Percentiles rank a stretch among this genome's conserved stretches.
Conservation (phyloP, 2,113 vertebrate species). For the Pungitius pungitius region DNA sequence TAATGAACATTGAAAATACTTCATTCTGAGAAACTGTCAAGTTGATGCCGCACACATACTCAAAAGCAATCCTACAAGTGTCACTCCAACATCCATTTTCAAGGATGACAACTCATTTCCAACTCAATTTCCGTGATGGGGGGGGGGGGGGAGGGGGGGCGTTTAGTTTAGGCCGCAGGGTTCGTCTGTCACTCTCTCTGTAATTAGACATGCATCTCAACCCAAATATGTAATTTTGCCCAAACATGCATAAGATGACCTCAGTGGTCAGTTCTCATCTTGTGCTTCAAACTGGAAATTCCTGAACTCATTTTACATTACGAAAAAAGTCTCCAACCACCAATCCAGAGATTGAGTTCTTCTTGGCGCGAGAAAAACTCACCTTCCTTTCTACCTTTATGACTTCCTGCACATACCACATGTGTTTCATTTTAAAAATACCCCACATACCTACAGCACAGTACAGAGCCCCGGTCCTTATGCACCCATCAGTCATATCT, state of each 20-base stretch:
- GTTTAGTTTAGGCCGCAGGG: conserved; percentile 4
- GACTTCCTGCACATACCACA: conserved; percentile 56
- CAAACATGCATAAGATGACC: conserved; percentile 25
- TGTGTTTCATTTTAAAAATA: conserved; percentile 22
- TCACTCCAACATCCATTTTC: conserved; percentile 14
- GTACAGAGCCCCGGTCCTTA: conserved; percentile 24
- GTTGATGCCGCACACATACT: conserved; percentile 13
- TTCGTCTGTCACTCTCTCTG: conserved; percentile 53
- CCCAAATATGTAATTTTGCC: conserved; percentile 47
- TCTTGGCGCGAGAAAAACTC: conserved; percentile 57
- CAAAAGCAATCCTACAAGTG: conserved; percentile 10
- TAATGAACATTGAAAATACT: no score
- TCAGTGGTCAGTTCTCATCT: background rate
- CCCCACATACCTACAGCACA: conserved; percentile 44
- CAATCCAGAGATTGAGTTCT: conserved; percentile 13
- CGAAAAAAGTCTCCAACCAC: background rate
- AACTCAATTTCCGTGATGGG: conserved; percentile 7
- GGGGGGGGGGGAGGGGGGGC: no score
- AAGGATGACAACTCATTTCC: conserved; percentile 3
- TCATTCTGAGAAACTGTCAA: conserved; percentile 13
- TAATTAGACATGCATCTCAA: conserved; percentile 66
- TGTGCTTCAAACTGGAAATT: accelerated
- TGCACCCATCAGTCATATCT: conserved; percentile 16
- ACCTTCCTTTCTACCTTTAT: conserved; percentile 12
- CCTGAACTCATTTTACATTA: background rate